These are phyloP conservation scores for Marcusenius ussheri DNA, from an alignment of 2,113 vertebrate genomes.

Conservation along the genomic window DNA sequence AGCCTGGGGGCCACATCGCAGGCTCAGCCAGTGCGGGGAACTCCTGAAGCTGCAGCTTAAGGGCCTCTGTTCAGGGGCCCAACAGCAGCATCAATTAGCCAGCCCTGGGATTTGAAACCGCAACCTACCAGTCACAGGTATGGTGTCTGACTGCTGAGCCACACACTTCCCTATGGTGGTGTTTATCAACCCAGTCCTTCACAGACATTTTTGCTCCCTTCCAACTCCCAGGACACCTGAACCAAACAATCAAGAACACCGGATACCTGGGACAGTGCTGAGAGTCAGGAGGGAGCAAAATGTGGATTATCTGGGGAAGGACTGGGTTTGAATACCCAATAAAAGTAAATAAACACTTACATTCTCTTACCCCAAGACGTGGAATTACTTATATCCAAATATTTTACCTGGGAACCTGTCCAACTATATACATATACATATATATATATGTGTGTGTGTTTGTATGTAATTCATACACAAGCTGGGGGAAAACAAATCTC, in stretches of 20 bases:
- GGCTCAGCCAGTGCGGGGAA: neutral
- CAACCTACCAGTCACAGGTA: neutral
- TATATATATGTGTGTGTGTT: conserved; percentile 30
- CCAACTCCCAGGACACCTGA: neutral
- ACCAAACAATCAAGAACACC: neutral
- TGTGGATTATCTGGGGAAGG: neutral
- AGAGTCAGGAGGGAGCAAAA: neutral
- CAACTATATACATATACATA: conserved; percentile 16
- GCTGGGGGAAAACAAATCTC: neutral
- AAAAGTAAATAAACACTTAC: neutral
- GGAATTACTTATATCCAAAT: neutral
- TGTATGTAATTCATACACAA: conserved; percentile 20
- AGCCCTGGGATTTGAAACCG: neutral
- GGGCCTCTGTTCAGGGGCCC: neutral
- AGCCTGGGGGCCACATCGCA: neutral
- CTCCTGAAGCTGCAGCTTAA: neutral
- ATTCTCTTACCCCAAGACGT: neutral
- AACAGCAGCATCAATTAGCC: neutral
- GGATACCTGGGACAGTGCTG: neutral
- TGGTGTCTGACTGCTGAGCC: neutral
- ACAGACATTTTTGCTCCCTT: neutral
- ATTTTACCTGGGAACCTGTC: neutral
- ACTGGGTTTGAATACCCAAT: neutral
- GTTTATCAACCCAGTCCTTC: too few relatives aligned
- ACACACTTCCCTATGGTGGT: neutral